These are phyloP conservation scores for Catagonus wagneri DNA, from an alignment of 2,113 vertebrate genomes.

Conservation along the genomic window DNA sequence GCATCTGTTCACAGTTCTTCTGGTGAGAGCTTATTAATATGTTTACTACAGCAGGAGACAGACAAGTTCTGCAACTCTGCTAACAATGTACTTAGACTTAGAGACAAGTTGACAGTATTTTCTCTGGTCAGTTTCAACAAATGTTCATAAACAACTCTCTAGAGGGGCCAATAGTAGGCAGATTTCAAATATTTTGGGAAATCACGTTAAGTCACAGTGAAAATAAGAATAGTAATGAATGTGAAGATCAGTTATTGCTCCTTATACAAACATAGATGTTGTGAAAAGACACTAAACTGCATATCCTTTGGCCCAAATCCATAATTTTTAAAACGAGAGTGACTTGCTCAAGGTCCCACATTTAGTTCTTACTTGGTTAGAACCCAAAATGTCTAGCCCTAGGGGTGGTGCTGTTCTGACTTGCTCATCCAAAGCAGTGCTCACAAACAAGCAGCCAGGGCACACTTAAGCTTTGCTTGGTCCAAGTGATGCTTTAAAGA, in stretches of 20 bases:
- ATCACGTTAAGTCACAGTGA: not conserved
- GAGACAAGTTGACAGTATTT: conserved; percentile 78
- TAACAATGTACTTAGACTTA: conserved; percentile 64
- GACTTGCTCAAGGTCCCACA: not conserved
- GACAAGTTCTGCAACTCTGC: conserved; percentile 58
- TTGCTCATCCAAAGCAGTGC: not conserved
- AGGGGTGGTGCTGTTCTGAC: not conserved
- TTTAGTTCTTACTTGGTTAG: not conserved
- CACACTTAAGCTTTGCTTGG: not conserved
- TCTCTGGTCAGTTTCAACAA: conserved; percentile 77
- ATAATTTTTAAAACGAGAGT: not conserved
- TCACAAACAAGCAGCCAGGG: not conserved
- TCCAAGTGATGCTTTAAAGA: not conserved
- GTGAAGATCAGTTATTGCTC: conserved; percentile 3
- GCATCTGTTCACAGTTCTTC: conserved; percentile 63
- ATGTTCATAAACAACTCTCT: conserved; percentile 77
- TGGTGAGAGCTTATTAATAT: conserved; percentile 72
- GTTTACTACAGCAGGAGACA: conserved; percentile 51
- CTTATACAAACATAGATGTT: conserved; percentile 20
- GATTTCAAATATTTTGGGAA: conserved; percentile 70
- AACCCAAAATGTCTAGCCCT: not conserved
- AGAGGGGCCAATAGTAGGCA: conserved; percentile 66
- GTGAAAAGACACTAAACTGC: not conserved
- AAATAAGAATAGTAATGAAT: conserved; percentile 69
- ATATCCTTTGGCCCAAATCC: not conserved